These are phyloP conservation scores for Mesochorus sp. DNA, from an alignment of 2,888 invertebrate genomes.

Conservation along the genomic window DNA sequence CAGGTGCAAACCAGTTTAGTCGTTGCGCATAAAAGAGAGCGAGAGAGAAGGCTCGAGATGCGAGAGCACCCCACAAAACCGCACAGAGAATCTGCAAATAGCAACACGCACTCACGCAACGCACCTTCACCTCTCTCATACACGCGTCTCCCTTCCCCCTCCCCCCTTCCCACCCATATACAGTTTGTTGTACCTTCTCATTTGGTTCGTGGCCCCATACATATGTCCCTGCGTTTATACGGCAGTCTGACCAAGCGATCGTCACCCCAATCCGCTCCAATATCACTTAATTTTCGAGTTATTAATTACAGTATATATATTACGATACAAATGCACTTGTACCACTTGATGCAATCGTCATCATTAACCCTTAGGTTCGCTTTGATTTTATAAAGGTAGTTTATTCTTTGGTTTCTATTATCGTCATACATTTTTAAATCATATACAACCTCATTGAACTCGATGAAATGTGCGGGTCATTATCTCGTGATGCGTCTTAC, in stretches of 20 bases:
- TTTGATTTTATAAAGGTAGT: too few species aligned
- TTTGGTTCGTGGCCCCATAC: neutral
- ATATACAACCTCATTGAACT: too few species aligned
- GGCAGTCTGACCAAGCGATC: too few species aligned
- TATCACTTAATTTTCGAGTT: neutral
- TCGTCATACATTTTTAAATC: too few species aligned
- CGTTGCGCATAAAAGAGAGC: conserved; percentile 57
- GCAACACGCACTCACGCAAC: conserved; percentile 68
- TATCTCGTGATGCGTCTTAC: too few species aligned
- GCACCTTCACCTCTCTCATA: conserved; percentile 19
- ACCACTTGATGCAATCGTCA: too few species aligned
- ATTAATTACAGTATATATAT: too few species aligned
- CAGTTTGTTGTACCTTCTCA: conserved; percentile 25
- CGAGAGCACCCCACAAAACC: conserved; percentile 63
- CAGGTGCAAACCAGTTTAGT: conserved; percentile 81
- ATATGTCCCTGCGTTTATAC: too few species aligned
- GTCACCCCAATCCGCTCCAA: neutral
- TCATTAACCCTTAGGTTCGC: too few species aligned
- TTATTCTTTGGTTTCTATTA: too few species aligned
- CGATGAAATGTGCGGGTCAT: too few species aligned
- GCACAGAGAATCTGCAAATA: conserved; percentile 72
- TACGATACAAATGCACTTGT: too few species aligned
- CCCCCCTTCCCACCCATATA: neutral
- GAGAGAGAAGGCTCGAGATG: conserved; percentile 11
- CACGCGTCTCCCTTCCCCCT: neutral